Evolutionary conservation across 2,797 vertebrate genomes (phyloP).

Genomic region (Phalanger gymnotis): DNA sequence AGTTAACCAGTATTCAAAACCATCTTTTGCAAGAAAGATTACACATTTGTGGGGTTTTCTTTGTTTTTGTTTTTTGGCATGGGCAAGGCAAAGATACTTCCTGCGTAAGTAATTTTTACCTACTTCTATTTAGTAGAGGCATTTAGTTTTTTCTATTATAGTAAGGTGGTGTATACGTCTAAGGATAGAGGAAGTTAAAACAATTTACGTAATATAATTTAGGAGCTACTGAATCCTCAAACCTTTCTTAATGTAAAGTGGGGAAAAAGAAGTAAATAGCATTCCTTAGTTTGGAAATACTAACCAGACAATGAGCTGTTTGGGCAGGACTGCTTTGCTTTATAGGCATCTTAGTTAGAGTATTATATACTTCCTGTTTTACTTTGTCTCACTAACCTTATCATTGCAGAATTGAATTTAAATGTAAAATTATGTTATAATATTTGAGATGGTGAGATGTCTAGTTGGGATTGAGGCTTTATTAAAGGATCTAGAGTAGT

Average conservation of each 20-base stretch:
- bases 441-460: neutral
- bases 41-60: neutral
- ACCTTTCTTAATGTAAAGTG: conserved; percentile 23
- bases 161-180: conserved; percentile 20
- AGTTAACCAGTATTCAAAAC: neutral
- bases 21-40: conserved; percentile 41
- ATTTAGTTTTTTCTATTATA: conserved; percentile 8
- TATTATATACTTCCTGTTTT: too few relatives aligned
- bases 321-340: too few relatives aligned
- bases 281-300: conserved; percentile 31
- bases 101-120: too few relatives aligned
- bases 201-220: neutral
- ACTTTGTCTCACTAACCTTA: too few relatives aligned
- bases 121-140: neutral
- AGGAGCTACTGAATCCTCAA: conserved; percentile 3
- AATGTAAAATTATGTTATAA: neutral
- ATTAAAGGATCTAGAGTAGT: neutral
- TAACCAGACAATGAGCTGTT: conserved; percentile 19
- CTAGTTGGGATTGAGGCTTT: neutral
- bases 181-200: conserved; percentile 1
- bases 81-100: conserved; percentile 23
- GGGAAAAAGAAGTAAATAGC: neutral
- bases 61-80: neutral
- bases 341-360: too few relatives aligned
- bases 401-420: neutral